Percentiles rank a stretch among this genome's conserved stretches.
phyloP scores from a whole-genome alignment of 2,113 vertebrate species.

The Tursiops truncatus region DNA sequence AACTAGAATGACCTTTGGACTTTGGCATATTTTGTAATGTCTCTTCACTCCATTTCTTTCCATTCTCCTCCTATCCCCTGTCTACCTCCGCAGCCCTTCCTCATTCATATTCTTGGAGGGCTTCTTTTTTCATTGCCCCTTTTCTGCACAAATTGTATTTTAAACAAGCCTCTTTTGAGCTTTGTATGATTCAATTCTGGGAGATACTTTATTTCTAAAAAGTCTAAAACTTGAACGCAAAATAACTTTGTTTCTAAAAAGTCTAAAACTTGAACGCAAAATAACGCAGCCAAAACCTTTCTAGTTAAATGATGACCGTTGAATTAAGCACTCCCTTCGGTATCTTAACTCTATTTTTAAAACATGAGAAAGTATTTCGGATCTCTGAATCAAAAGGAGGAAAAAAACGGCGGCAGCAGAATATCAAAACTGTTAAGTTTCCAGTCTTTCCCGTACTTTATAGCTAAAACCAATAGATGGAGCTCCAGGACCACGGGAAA shows the following conservation, averaged over 20 bases:
- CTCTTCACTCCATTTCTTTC: neutral
- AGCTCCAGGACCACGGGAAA: constrained; percentile 58
- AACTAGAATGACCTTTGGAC: neutral
- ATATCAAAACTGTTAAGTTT: neutral
- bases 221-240: neutral
- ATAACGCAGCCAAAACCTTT: neutral
- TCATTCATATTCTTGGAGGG: neutral
- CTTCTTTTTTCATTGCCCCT: neutral
- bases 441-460: neutral
- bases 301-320: neutral
- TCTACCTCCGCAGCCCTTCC: neutral
- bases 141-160: neutral
- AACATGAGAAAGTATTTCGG: neutral
- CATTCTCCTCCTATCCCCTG: neutral
- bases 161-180: neutral
- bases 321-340: neutral
- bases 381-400: neutral
- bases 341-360: neutral
- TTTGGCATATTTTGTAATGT: neutral
- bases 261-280: neutral
- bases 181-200: neutral
- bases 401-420: neutral
- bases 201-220: neutral
- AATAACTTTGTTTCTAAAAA: neutral
- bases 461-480: constrained; percentile 69